Base-by-base conservation (phyloP, 2,797 vertebrate species). In the Catostomus latipinnis region DNA sequence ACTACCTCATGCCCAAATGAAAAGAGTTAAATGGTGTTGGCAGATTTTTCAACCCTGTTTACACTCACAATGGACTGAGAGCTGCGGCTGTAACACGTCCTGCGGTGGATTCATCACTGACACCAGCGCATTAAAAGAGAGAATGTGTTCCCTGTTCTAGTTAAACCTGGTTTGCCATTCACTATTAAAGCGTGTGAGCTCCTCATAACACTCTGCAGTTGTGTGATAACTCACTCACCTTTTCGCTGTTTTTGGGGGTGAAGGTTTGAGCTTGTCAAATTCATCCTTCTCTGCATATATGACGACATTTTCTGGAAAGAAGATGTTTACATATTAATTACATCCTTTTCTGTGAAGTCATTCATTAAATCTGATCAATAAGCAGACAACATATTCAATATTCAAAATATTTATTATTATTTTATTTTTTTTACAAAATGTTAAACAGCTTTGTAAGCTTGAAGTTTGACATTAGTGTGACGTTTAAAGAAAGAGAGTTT, bases 281-380 rank as follows among this genome's bases (percentile, higher is more conserved):
- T 99, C 97, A 0, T 97, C 97, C 89, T 98, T 99, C 90, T 99
- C 98, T 0, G 97, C 89, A 88, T 96, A 99, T 85, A 97, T 98
- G 85, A 97, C 97, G 76, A 97, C 96, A 0, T 93, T 97, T 84
- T 98, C 98, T 97, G 87, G 8, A 86, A 84, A 82, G 61, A 14
- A 22, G 52, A 14, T 6, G 9, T 65, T 43, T 18, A 1, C 1
- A 6, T 34, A 34, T 34, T 34, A 34, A 34, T 34, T 34, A 34
- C 34, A 34, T 34, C 1, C 34, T 34, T 34, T 34, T 34, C 34
- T 34, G 34, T 34, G 34, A 34, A 34, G 34, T 34, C 22, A 22
- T 22, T 22, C 22, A 22, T 1, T 1, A 34, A 34, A 34, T 34
- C 34, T 34, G 34, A 4, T 34, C 34, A 34, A 34, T 4, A 34